Percentiles rank a stretch among this genome's conserved stretches.
These are phyloP conservation scores for Radopholus similis DNA, from an alignment of 1,140 invertebrate species.

Conservation along the genomic window DNA sequence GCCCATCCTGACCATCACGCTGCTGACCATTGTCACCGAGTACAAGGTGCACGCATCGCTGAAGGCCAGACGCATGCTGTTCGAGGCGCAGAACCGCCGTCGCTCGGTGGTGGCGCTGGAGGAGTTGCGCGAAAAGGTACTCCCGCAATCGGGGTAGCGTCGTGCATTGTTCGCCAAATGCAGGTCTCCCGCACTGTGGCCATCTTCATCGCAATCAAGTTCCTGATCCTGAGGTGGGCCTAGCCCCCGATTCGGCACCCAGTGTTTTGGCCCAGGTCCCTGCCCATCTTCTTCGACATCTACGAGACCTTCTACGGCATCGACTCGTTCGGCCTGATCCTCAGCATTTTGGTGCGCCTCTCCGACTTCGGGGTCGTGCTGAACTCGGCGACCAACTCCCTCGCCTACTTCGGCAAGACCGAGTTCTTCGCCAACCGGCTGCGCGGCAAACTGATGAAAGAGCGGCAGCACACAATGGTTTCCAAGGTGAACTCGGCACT, in stretches of 20 bases:
- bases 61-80: constrained; percentile 37
- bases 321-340: constrained; percentile 41
- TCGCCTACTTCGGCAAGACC: constrained; percentile 45
- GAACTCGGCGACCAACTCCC: constrained; percentile 45
- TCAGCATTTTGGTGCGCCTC: constrained; percentile 40
- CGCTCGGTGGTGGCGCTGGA: constrained; percentile 42
- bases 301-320: constrained; percentile 46
- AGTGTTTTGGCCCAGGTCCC: constrained; percentile 20
- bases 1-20: constrained; percentile 30
- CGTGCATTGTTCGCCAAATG: no score
- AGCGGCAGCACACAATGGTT: constrained; percentile 23
- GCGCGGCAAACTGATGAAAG: constrained; percentile 28
- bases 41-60: constrained; percentile 47
- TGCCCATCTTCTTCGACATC: constrained; percentile 46
- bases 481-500: constrained; percentile 2
- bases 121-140: constrained; percentile 41
- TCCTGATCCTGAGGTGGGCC: constrained; percentile 37
- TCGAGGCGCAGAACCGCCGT: constrained; percentile 43
- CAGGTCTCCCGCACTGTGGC: constrained; percentile 43
- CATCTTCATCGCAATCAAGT: constrained; percentile 47
- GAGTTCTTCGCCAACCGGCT: constrained; percentile 24
- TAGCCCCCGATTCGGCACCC: not conserved
- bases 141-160: no score
- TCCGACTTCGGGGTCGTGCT: constrained; percentile 46
- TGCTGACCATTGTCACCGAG: constrained; percentile 36